Conservation (phyloP, 1,140 invertebrate species). For the Melipona quadrifasciata region DNA sequence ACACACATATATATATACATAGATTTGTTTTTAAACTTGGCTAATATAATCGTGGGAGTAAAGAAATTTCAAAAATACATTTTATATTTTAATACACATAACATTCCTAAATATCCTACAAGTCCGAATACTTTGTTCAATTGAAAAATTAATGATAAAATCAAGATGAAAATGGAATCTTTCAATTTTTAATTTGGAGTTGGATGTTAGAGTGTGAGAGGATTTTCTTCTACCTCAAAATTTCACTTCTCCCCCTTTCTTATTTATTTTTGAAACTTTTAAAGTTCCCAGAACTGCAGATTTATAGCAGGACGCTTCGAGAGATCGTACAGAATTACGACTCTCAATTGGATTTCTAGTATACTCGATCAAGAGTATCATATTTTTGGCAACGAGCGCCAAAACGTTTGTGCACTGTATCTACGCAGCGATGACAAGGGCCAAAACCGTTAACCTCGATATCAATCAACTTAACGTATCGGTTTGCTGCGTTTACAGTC, state of each 20-base stretch:
- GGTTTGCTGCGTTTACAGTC: background rate
- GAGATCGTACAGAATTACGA: background rate
- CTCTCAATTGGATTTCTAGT: background rate
- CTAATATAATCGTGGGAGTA: too few relatives aligned
- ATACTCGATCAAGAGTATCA: conserved; percentile 6
- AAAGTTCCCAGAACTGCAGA: background rate
- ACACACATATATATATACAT: too few relatives aligned
- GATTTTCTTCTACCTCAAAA: background rate
- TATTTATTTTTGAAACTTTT: background rate
- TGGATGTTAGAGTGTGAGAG: background rate
- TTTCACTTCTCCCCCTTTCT: background rate
- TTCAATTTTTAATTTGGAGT: background rate
- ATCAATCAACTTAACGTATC: conserved; percentile 22
- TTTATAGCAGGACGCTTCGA: background rate
- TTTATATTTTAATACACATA: too few relatives aligned
- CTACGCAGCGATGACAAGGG: background rate
- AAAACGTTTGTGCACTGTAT: background rate
- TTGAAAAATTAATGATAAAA: too few relatives aligned
- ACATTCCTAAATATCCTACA: too few relatives aligned
- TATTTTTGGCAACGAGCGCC: conserved; percentile 21
- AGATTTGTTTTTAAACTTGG: too few relatives aligned
- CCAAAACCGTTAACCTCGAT: conserved; percentile 28
- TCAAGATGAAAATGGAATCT: too few relatives aligned
- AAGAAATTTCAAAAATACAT: too few relatives aligned
- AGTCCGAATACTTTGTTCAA: too few relatives aligned